A percentile compares a stretch with the other conserved stretches of the same genome.
These are phyloP conservation scores for Metridium senile DNA, from an alignment of 92 coral and sea anemone genomes.

Conservation along the genomic window DNA sequence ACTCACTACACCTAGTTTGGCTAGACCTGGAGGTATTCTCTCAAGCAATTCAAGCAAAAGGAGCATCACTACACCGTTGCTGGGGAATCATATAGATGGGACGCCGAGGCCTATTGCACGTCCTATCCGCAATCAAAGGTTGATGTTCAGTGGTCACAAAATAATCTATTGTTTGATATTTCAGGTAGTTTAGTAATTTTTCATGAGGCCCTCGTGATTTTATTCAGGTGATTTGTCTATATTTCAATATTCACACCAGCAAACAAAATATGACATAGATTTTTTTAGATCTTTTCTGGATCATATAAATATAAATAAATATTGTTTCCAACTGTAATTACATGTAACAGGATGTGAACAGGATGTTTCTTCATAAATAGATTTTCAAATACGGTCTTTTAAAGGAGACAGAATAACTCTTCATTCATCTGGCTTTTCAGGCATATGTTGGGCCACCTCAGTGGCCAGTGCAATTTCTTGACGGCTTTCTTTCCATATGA, in stretches of 20 bases:
- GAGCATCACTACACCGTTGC: constrained; percentile 55
- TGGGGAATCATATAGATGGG: constrained; percentile 75
- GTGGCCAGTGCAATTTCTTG: constrained; percentile 53
- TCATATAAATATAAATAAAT: no score
- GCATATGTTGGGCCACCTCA: constrained; percentile 51
- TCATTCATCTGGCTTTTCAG: constrained; percentile 63
- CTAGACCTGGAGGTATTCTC: constrained; percentile 52
- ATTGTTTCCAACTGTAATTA: no score
- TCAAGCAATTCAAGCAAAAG: constrained; percentile 57
- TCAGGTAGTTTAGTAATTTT: constrained; percentile 58
- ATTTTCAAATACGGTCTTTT: constrained; percentile 35
- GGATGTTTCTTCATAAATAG: no score
- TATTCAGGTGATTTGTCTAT: no score
- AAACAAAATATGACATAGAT: no score
- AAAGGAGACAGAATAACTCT: constrained; percentile 44
- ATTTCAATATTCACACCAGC: no score
- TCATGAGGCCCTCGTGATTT: no score
- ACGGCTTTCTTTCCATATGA: constrained; percentile 41
- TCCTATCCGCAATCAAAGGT: constrained; percentile 50
- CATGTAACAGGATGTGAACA: no score
- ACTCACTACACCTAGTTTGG: constrained; percentile 50
- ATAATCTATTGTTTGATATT: constrained; percentile 60
- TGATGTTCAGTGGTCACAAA: constrained; percentile 70
- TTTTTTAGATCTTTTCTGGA: no score
- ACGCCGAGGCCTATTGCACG: constrained; percentile 55